These are phyloP conservation scores for Myrmecobius fasciatus DNA, from an alignment of 2,113 vertebrate genomes.

Conservation along the genomic window DNA sequence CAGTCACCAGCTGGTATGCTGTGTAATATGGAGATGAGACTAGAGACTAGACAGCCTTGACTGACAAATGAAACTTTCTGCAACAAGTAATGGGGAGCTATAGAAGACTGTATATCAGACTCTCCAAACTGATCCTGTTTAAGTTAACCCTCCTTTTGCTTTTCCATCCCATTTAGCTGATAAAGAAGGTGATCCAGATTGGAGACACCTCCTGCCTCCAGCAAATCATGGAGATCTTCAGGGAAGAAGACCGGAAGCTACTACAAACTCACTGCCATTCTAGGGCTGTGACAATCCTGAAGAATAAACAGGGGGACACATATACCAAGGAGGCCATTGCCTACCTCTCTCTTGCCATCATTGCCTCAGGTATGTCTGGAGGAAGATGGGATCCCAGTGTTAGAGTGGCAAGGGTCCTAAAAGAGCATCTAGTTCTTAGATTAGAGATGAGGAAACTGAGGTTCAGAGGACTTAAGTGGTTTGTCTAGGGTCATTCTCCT, in stretches of 20 bases:
- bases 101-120: neutral
- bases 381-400: neutral
- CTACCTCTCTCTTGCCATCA: constrained; percentile 92
- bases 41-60: neutral
- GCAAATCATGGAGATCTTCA: constrained; percentile 87
- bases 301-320: constrained; percentile 77
- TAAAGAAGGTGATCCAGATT: constrained; percentile 90
- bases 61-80: neutral
- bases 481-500: neutral
- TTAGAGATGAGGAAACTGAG: neutral
- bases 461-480: neutral
- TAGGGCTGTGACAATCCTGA: constrained; percentile 86
- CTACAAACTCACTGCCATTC: constrained; percentile 87
- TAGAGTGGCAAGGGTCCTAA: neutral
- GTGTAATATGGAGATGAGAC: neutral
- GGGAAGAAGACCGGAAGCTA: constrained; percentile 84
- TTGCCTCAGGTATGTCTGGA: constrained; percentile 86
- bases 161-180: constrained; percentile 79
- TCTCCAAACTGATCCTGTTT: neutral
- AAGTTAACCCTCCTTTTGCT: constrained; percentile 13
- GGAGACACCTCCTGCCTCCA: constrained; percentile 90
- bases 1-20: neutral
- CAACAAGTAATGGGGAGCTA: neutral
- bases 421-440: neutral
- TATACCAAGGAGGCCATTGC: constrained; percentile 89